Evolutionary conservation across 1,140 invertebrate genomes (phyloP), one percentile per base, ranked within the genome.

Genomic region (Andrena cerasifolii): DNA sequence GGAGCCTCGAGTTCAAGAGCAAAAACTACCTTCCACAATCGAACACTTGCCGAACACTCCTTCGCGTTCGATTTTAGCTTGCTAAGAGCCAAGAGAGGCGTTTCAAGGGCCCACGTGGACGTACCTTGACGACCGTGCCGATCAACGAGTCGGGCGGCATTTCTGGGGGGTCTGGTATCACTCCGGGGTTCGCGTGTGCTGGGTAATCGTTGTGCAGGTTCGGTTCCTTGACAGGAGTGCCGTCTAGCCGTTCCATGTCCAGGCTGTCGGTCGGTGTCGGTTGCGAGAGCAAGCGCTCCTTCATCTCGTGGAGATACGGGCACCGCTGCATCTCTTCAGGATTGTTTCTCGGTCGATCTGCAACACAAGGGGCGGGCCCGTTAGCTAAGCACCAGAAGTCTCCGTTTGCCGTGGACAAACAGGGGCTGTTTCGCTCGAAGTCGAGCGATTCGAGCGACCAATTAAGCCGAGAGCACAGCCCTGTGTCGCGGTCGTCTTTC

Each of bases 271-370:
- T 91, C 85, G 92, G 90, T 87, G 93, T 92, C 63, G 94, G 94
- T 87, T 95, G 94, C 84, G 94, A 95, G 85, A 97, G 94, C 90
- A 97, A 93, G 89, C 96, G 95, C 94, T 97, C 96, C 94, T 97
- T 96, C 96, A 97, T 97, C 94, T 97, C 96, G 94, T 97, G 95
- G 91, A 97, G 95, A 93, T 97, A 97, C 85, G 96, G 96, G 93
- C 96, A 97, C 92, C 96, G 95, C 94, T 97, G 96, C 96, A 97
- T 97, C 87, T 90, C 87, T 88, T 93, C 92, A 75, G 89, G 67
- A 82, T 90, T 87, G 67, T 77, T 83, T 83, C 83, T 90, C 84
- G 87, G 83, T 85, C 88, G 88, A 88, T 89, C 91, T 92, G 82
- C 45, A 84, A 88, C 43, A 31, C 33, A 49, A 45, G 4, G 21